Base-by-base conservation (phyloP, 2,888 invertebrate genomes). In the Proisotoma minuta region DNA sequence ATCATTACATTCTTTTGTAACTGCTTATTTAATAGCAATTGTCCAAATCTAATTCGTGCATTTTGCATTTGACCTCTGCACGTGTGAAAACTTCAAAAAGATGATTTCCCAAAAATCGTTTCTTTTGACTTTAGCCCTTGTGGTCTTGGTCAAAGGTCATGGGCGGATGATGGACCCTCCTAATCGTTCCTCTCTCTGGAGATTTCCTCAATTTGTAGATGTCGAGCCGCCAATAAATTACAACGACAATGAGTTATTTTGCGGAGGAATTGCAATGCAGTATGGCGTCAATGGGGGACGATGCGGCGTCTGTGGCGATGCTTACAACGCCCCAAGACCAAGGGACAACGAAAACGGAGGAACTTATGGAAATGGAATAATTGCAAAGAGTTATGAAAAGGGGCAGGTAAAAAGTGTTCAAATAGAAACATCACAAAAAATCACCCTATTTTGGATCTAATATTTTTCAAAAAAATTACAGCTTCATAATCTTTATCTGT, bases 231-330 rank as follows among this genome's bases (percentile, higher is more conserved):
- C 60, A 5, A 40, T 28, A n/a, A 65, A 68, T 54, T 68, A 60
- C 34, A 50, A 68, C 29, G 68, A 68, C 24, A 68, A 63, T 24
- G 57, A 68, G 39, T 24, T 65, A 15, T 65, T 65, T 56, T 68
- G 68, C 51, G 68, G 68, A n/a, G 57, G 58, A 8, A 53, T 58
- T 24, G 59, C n/a, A 65, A 59, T 63, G 43, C 68, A 68, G 49
- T 57, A 65, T 18, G 53, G 57, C 15, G 22, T 53, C 52, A 68
- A 68, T 40, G 65, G 59, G 1, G 68, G 68, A 23, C 34, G 47
- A 53, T 68, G 68, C 39, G 68, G 68, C 10, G 65, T 61, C 47
- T 68, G 68, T 27, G 68, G 68, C 0, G 68, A 68, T 26, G 39
- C 58, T 39, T 65, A 48, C 49, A 52, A 58, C 18, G 39, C 64